phyloP scores from a whole-genome alignment of 2,888 invertebrate genomes.

The Melinaea menophilus region DNA sequence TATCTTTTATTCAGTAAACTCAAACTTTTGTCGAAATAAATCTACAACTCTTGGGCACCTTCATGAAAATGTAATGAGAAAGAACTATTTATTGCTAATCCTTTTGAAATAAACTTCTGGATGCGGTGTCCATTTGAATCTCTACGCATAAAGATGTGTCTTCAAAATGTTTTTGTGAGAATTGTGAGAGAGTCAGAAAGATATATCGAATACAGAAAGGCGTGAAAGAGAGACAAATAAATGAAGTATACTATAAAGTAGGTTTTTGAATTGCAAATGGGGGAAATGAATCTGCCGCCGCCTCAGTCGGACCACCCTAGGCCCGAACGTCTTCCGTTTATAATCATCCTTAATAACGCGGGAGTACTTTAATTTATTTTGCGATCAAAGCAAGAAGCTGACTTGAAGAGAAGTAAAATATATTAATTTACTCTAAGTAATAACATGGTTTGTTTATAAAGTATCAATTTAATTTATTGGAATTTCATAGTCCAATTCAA shows the following conservation, averaged over 20 bases:
- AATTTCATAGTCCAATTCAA: not conserved
- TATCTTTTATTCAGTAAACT: conserved; percentile 75
- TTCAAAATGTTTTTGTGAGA: conserved; percentile 53
- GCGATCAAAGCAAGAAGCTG: conserved; percentile 58
- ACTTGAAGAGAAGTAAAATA: conserved; percentile 40
- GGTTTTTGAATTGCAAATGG: conserved; percentile 76
- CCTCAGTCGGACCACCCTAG: conserved; percentile 54
- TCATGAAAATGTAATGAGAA: conserved; percentile 75
- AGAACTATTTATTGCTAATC: conserved; percentile 77
- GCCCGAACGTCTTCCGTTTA: conserved; percentile 57
- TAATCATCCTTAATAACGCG: conserved; percentile 71
- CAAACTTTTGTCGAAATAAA: conserved; percentile 74
- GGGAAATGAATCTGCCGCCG: conserved; percentile 67
- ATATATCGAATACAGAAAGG: conserved; percentile 35
- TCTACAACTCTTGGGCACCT: conserved; percentile 63
- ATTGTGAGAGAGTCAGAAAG: conserved; percentile 43
- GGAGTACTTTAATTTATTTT: conserved; percentile 68
- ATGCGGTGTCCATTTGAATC: conserved; percentile 53
- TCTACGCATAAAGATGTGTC: conserved; percentile 61
- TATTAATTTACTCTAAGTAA: conserved; percentile 23
- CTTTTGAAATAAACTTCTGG: conserved; percentile 71
- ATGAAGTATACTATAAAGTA: conserved; percentile 55
- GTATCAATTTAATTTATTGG: conserved; percentile 12
- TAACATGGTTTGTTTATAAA: conserved; percentile 7
- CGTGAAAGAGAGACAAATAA: conserved; percentile 49